Base-by-base conservation (phyloP, 1,140 invertebrate species). In the Drosophila nasuta region DNA sequence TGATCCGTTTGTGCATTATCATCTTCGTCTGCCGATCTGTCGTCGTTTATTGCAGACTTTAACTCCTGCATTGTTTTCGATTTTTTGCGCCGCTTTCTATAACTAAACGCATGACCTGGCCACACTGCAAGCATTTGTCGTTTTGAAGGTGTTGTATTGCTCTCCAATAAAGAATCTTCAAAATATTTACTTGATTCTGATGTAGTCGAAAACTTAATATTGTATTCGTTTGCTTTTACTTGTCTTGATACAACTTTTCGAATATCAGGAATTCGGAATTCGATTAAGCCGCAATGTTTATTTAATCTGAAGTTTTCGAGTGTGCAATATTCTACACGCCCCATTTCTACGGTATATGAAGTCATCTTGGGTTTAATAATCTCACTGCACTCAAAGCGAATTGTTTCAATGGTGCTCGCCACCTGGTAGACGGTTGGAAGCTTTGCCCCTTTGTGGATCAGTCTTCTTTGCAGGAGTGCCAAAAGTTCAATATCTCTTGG, bases 191-290 rank as follows among this genome's bases (percentile, higher is more conserved):
- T 17, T 35, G 46, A 67, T 13, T 41, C 41, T 5, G 28, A 17
- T 8, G 65, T 54, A 1, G 69, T 1, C 2, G 68, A 11, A 0
- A 45, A 43, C 1, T 60, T 68, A 38, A 41, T 13, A 6, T 41
- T 20, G 20, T 25, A 25, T 25, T 25, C 20, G 20, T 25, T 41
- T 33, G 15, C 10, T 5, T 35, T 56, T 6, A n/a, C 15, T 15
- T 30, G 5, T 35, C 10, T 35, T 13, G 28, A 15, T 15, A 15
- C 30, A 8, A 11, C 7, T 5, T 64, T 54, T 64, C 7, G n/a
- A 6, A 54, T 28, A 54, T 64, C 62, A 0, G 82, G 79, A 3
- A 64, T 46, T 0, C 82, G 75, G 30, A 86, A 86, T 10, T 86
- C 82, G 3, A 62, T 51, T 8, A 56, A 41, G 8, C 11, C 56